Evolutionary conservation across 2,888 invertebrate species (phyloP).

Genomic region (Athalia cordata): DNA sequence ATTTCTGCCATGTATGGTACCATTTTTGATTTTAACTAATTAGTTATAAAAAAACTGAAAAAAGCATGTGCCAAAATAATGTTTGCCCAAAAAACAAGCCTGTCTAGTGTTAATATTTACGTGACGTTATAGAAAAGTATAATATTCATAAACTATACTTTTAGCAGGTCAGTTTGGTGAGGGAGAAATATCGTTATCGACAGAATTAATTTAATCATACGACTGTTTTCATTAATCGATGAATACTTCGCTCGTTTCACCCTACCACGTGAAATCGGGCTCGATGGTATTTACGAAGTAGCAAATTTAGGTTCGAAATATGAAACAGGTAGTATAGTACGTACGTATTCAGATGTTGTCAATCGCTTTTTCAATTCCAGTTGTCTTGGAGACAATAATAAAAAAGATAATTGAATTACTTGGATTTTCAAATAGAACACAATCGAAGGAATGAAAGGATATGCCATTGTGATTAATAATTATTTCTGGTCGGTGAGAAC

Average conservation of each 20-base stretch:
- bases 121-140: not conserved
- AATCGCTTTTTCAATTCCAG: not conserved
- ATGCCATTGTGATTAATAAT: conserved; percentile 46
- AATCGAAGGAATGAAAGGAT: conserved; percentile 36
- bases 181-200: not conserved
- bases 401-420: not conserved
- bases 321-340: no score
- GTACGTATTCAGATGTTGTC: no score
- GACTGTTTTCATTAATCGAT: no score
- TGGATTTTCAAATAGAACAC: conserved; percentile 8
- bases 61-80: conserved; percentile 32
- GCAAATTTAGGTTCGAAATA: no score
- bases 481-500: conserved; percentile 46
- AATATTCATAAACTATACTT: not conserved
- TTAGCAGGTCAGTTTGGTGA: not conserved
- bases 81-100: not conserved
- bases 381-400: not conserved
- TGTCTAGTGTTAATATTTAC: conserved; percentile 7
- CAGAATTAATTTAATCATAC: no score
- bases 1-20: conserved; percentile 30
- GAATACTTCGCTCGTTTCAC: no score
- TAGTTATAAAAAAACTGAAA: conserved; percentile 63
- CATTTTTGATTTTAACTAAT: conserved; percentile 62
- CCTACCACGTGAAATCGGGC: no score
- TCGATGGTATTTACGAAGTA: no score